Evolutionary conservation across 2,888 invertebrate genomes (phyloP), one percentile per base, ranked within the genome.

Genomic region (Timandra comae): DNA sequence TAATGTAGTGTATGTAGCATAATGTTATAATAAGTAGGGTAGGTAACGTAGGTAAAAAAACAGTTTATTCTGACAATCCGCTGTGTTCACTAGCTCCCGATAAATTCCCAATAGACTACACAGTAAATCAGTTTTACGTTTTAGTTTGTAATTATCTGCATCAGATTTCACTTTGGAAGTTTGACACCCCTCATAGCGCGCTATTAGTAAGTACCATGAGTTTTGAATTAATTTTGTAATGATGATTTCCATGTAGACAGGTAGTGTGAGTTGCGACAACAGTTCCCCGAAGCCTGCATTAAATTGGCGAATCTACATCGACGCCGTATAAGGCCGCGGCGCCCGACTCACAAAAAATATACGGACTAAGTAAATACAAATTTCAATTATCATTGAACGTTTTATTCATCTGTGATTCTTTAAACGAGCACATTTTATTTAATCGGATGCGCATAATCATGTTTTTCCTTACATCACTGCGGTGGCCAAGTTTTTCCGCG

Each of bases 361-460:
- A 40, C 63, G 49, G 52, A 56, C 66, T 76, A 81, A 78, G 75
- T 77, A 77, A 82, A 78, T 70, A 79, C 80, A 80, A 80, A 82
- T 81, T 85, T 81, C 70, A 81, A 78, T 82, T 79, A 82, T 78
- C 74, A 81, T 79, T 75, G 65, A 69, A 69, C 60, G 66, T 81
- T 81, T 80, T 75, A 72, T 76, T 74, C 63, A 73, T 75, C 71
- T 65, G 59, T 65, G 71, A 68, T 73, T 76, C 66, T 72, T 73
- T 66, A 69, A 75, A 35, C 34, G 59, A 56, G 63, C 56, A 62
- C 63, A 56, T 63, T 74, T 75, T 60, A 66, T 69, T 61, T 76
- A 79, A 81, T 78, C 52, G 53, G 48, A 85, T 82, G 84, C 78
- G 74, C 82, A 82, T 81, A 79, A 66, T 74, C 67, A 74, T 72